Base-by-base conservation (phyloP, 2,113 vertebrate species). In the Zosterops japonicus region DNA sequence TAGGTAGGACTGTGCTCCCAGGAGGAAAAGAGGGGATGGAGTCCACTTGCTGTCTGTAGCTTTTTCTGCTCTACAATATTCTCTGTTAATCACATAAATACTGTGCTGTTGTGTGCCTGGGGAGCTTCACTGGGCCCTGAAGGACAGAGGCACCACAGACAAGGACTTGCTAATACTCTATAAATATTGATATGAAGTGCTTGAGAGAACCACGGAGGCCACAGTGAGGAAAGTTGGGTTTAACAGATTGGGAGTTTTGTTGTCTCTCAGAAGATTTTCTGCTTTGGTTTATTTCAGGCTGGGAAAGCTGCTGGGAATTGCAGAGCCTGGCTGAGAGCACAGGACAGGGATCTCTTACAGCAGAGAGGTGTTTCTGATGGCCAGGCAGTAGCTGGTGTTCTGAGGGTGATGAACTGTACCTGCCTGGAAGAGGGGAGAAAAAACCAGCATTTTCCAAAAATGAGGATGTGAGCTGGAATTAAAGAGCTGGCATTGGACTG, bases 191-290 rank as follows among this genome's bases (percentile, higher is more conserved):
- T 2, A 11, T 3, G 31, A 57, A 63, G 52, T 22, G 31, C 24
- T 4, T 11, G 60, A 61, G 65, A 28, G 75, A 46, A 8, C 23
- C 17, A 1, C 1, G 50, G 55, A 33, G 78, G 47, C 11, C 0
- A 2, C 3, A 20, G 84, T 27, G 68, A 22, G 63, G 28, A 14
- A 22, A 55, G 11, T 0, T 19, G 29, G 36, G 2, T 31, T 3
- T 44, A 5, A 12, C 6, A 22, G 75, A 2, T 8, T 11, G 42
- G 27, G 24, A 14, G 36, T n/a, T n/a, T 49, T 8, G 16, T 24
- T 56, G 0, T 18, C 46, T 39, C 13, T 1, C 13, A 33, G 57
- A 15, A 74, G 31, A 36, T 93, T 68, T 64, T 33, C 41, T 69
- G 39, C 20, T 68, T 59, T 31, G 42, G 11, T 8, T 55, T 14